These are phyloP conservation scores for Phainopepla nitens DNA, from an alignment of 2,113 vertebrate genomes.

Conservation along the genomic window DNA sequence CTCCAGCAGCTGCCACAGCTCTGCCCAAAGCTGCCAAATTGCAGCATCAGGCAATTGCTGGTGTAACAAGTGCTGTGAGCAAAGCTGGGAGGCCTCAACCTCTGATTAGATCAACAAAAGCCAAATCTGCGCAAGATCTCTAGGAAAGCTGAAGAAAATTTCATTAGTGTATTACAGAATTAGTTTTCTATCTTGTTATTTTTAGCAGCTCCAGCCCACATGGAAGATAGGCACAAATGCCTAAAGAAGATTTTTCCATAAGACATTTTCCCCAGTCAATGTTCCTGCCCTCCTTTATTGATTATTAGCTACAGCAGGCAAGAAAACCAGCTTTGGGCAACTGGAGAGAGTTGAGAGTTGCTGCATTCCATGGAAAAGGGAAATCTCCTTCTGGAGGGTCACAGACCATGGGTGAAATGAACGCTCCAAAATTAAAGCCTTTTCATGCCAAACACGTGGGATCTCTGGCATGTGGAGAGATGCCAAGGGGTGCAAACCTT, in stretches of 20 bases:
- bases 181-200: neutral
- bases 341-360: neutral
- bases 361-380: neutral
- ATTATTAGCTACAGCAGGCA: neutral
- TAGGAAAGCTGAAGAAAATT: neutral
- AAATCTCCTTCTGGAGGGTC: neutral
- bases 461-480: neutral
- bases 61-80: neutral
- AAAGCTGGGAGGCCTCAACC: neutral
- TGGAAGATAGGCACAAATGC: neutral
- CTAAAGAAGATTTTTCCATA: neutral
- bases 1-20: neutral
- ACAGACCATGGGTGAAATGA: neutral
- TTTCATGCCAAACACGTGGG: rapidly evolving
- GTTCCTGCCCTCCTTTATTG: neutral
- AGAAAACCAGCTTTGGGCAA: neutral
- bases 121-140: neutral
- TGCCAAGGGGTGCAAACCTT: neutral
- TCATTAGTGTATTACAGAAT: neutral
- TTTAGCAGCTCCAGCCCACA: neutral
- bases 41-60: neutral
- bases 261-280: neutral
- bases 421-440: neutral
- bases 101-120: neutral
- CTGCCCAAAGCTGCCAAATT: neutral